Conservation (phyloP, 2,888 invertebrate genomes). For the Ophion ventricosus region DNA sequence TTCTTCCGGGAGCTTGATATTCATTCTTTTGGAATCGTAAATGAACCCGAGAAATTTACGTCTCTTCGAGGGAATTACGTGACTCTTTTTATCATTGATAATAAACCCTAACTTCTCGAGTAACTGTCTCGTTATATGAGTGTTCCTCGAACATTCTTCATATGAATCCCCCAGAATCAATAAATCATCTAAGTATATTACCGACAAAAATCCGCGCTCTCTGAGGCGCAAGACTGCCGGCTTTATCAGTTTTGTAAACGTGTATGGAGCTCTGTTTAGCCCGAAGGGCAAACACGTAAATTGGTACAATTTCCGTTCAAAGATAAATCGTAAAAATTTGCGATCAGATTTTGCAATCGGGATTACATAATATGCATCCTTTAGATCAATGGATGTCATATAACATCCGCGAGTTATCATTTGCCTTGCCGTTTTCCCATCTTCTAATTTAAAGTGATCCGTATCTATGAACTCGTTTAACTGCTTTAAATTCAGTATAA, state of each 20-base stretch:
- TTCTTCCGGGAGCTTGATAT: no score
- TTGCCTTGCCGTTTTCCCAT: no score
- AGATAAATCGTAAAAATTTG: constrained; percentile 43
- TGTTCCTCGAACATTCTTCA: constrained; percentile 32
- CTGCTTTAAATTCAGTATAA: constrained; percentile 16
- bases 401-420: no score
- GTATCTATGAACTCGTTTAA: constrained; percentile 13
- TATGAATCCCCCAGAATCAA: constrained; percentile 48
- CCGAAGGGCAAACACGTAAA: no score
- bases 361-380: constrained; percentile 40
- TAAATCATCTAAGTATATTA: constrained; percentile 50
- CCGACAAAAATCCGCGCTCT: not conserved
- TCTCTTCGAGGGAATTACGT: not conserved
- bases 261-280: no score
- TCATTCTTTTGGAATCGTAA: no score
- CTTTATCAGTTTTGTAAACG: no score
- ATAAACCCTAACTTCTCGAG: constrained; percentile 45
- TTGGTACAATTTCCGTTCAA: no score
- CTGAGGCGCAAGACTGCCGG: no score
- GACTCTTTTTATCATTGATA: constrained; percentile 53
- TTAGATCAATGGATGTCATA: constrained; percentile 1
- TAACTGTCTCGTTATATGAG: constrained; percentile 19
- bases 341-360: constrained; percentile 24
- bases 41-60: no score
- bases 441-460: not conserved